Evolutionary conservation across 2,888 invertebrate species (phyloP), one percentile per base, ranked within the genome.

Genomic region (Melanostoma scalare): DNA sequence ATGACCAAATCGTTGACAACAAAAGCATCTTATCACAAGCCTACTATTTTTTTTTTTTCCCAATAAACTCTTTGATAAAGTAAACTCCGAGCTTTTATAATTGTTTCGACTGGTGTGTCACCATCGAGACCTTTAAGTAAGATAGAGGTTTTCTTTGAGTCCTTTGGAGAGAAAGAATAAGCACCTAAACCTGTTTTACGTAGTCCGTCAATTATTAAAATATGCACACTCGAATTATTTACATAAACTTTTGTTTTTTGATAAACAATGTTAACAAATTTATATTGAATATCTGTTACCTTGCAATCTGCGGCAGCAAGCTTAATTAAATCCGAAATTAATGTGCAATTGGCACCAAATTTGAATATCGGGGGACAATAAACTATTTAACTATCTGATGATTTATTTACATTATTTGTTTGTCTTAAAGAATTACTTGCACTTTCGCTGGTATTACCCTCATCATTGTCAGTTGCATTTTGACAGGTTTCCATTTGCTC

Each of bases 101-200:
- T 56, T 30, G 8, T 73, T 35, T 56, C 58, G 30, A 40, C 30
- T 20, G 40, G 33, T 65, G 67, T 67, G 9, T 56, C 50, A 6
- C 58, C 75, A 30, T 75, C 67, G 30, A 60, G 20, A 30, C 36
- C 60, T 31, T 40, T 75, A 1, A 75, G 44, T 31, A 40, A 6
- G 20, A 38, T 67, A 9, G 67, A 50, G 35, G 42, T 4, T 35
- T 33, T 44, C 44, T 60, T 60, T 9, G 60, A 46, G 3, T 46
- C 60, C 33, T 46, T 60, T 33, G 46, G 44, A 0, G 20, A 20
- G 20, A 20, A 20, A 20, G 20, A 20, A 20, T 20, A 20, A 20
- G 20, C 20, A 20, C 46, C 60, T 6, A 60, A 44, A 20, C 60
- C 46, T 9, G 60, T 46, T 4, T n/a, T 35, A 5, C 60, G 33